These are phyloP conservation scores for Zygothrica quintamaculata DNA, from an alignment of 2,888 invertebrate species.

Conservation along the genomic window DNA sequence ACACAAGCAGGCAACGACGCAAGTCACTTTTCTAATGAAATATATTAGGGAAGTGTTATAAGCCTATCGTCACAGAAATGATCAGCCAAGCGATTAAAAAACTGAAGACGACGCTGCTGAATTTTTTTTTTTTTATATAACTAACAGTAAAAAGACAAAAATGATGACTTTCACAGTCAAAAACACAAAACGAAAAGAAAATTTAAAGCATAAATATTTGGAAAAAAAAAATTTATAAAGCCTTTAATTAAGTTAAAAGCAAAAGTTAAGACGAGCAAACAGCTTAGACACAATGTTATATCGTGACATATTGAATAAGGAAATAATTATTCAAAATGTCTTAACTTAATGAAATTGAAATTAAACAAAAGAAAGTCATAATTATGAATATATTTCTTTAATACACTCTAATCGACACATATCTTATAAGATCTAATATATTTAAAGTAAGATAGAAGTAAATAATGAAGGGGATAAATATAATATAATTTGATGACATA, in stretches of 20 bases:
- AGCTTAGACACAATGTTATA: slow-evolving; percentile 26
- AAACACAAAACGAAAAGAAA: slow-evolving; percentile 6
- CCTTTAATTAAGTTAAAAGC: slow-evolving; percentile 59
- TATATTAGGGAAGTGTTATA: slow-evolving; percentile 55
- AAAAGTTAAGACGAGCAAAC: slow-evolving; percentile 45
- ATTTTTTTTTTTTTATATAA: slow-evolving; percentile 50
- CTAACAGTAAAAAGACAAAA: slow-evolving; percentile 35
- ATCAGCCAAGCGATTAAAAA: slow-evolving; percentile 53
- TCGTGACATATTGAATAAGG: slow-evolving; percentile 39
- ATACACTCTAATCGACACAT: slow-evolving; percentile 1
- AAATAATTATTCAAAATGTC: too few relatives aligned
- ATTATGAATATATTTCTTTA: slow-evolving; percentile 1
- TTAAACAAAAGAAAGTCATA: background rate
- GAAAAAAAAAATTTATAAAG: slow-evolving; percentile 45
- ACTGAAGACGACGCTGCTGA: slow-evolving; percentile 37
- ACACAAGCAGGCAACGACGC: background rate
- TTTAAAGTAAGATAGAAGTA: background rate
- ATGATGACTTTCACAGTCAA: slow-evolving; percentile 11
- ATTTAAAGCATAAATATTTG: slow-evolving; percentile 15
- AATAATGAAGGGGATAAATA: too few relatives aligned
- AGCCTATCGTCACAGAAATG: slow-evolving; percentile 17
- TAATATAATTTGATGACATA: background rate
- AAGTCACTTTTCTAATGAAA: slow-evolving; percentile 27
- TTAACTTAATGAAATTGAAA: slow-evolving; percentile 60
- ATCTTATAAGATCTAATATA: background rate